Base-by-base conservation (phyloP, 2,888 invertebrate species). In the Eupithecia tripunctaria region DNA sequence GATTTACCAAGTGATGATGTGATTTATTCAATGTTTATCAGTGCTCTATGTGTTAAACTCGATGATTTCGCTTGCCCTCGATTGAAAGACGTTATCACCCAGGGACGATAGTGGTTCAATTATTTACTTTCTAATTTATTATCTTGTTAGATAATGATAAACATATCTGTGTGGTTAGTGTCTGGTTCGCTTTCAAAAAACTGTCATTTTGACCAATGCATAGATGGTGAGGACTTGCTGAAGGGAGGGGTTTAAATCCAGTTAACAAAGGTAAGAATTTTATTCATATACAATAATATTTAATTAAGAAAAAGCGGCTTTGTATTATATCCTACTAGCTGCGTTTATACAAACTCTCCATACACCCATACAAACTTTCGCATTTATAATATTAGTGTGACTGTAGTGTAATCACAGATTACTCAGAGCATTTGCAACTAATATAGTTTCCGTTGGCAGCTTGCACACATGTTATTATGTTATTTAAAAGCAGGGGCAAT, bases 41-140 rank as follows among this genome's bases (percentile, higher is more conserved):
- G 32, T 56, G 51, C 43, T 43, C 65, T 27, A 7, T 51, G 51
- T 43, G 43, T 43, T n/a, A 8, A 18, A 66, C 43, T 18, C 15
- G 29, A 60, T n/a, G 63, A 12, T 63, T 63, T 63, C 21, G 25
- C 64, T 41, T 64, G 64, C 25, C 64, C 64, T 64, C 25, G 25
- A 47, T 41, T 71, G 60, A 74, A 69, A 73, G 60, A 68, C 67
- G 89, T 27, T 96, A 96, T 83, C 62, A 56, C 88, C 94, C 68
- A 81, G 84, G 94, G 91, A 56, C 67, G 69, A 47, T 66, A 66
- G 71, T 75, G 75, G 68, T 73, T 51, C 70, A 74, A 71, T 72
- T 86, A 86, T 86, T 87, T 86, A 86, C 86, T 86, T 86, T 87
- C 83, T 83, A 86, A 82, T 82, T 67, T 68, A 75, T 82, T 85